Evolutionary conservation across 1,140 invertebrate genomes (phyloP), one percentile per base, ranked within the genome.

Genomic region (Lanistes nyassanus): DNA sequence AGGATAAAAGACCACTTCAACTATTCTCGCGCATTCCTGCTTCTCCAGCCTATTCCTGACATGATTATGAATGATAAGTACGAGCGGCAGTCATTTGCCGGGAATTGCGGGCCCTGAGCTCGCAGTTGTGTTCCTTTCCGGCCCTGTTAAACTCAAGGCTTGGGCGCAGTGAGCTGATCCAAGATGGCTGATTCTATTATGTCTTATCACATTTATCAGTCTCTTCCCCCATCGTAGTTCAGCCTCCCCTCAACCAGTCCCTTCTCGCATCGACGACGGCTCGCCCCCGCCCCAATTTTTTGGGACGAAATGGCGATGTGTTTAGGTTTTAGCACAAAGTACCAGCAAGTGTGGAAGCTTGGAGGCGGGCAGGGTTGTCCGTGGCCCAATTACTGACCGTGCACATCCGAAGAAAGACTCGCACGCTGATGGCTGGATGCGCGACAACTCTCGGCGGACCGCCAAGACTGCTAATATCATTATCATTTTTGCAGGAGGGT

Each of bases 181-280:
- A 72, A 62, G 56, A 72, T 72, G 70, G 70, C 70, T 72, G 70
- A 72, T 72, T 72, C 70, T 72, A 72, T 72, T 72, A 72, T 72
- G 70, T 72, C 70, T 72, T 72, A 72, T 72, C 70, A 60, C 70
- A 72, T 72, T 72, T 72, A 72, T 72, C 70, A 72, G 42, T 72
- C 39, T 60, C 70, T 4, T 72, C 56, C 72, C 42, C 7, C 72
- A 42, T 21, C 72, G 3, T 13, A 29, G 37, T 51, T 55, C 3
- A 34, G 42, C 51, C 39, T 67, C 5, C 29, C 37, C 13, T 55
- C 19, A 42, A 37, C 39, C n/a, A 47, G 42, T 26, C 58, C 51
- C 47, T 37, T 31, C 19, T 73, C 34, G 29, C 60, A 23, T n/a
- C 23, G 11, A 23, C 56, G n/a, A 11, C 1, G 23, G 56, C n/a